Base-by-base conservation (phyloP, 2,113 vertebrate species). In the Scytalopus superciliaris region DNA sequence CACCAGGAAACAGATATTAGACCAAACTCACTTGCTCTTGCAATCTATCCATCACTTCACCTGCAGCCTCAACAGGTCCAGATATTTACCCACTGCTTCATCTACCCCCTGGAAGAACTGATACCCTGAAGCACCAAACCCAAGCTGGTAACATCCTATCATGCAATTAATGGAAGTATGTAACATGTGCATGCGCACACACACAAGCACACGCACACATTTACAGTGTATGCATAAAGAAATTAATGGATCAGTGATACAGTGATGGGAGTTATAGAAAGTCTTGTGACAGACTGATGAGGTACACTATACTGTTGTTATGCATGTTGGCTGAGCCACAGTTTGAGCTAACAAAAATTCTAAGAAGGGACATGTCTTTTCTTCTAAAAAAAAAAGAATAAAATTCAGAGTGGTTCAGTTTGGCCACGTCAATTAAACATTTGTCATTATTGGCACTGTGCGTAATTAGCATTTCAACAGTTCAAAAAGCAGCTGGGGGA, bases 171-270 rank as follows among this genome's bases (percentile, higher is more conserved):
- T 93, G 76, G 84, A 93, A 79, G 56, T 47, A 95, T 33, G 78
- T 75, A 87, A 92, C 55, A 95, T 35, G 90, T 96, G 96, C 96
- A 97, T 96, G 96, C 94, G 95, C 96, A 83, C 90, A 97, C 55
- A 76, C 80, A 86, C 76, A 76, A 62, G 79, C 78, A 90, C 75
- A 79, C 91, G n/a, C 37, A 73, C 90, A 95, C 50, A 15, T 76
- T 92, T 94, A 96, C 94, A 78, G 93, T 93, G 86, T 96, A 97
- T 96, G 96, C 87, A 97, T 84, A 78, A 80, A 94, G 92, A 81
- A 96, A 96, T 92, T 92, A 94, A 97, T 97, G 96, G 85, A 85
- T 92, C 96, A 78, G 95, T 94, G 97, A 94, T 82, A 94, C 77
- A 57, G 74, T 67, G 94, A 97, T 97, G 93, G 84, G 79, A 96